Conservation (phyloP, 2,888 invertebrate genomes). For the Platycheirus rosarum region DNA sequence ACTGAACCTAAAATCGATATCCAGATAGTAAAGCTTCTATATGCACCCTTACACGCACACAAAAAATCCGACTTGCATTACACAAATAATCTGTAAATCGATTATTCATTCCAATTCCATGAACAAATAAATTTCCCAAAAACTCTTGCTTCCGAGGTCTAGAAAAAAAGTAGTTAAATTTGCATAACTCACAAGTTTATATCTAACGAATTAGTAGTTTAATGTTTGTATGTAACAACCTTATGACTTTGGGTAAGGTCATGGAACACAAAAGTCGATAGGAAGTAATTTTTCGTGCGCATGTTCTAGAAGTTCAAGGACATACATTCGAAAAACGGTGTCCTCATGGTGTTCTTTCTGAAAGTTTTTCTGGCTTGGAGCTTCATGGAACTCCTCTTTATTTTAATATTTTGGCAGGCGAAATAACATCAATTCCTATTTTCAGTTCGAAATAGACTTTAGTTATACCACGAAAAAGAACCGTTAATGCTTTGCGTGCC, state of each 20-base stretch:
- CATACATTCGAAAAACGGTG: conserved; percentile 38
- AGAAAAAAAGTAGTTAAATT: too few species aligned
- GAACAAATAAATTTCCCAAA: too few species aligned
- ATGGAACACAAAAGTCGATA: conserved; percentile 3
- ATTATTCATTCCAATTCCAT: too few species aligned
- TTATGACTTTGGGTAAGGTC: conserved; percentile 11
- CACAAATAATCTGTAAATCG: too few species aligned
- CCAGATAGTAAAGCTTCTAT: too few species aligned
- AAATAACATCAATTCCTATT: background rate
- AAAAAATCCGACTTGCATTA: too few species aligned
- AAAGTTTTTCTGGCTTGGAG: background rate
- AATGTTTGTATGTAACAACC: too few species aligned
- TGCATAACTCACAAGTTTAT: too few species aligned
- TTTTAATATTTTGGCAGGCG: background rate
- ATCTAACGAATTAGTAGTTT: too few species aligned
- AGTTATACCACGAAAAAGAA: background rate
- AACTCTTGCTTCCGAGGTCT: too few species aligned
- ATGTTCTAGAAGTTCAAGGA: conserved; percentile 77
- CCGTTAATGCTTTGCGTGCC: background rate
- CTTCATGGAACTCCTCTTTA: conserved; percentile 3
- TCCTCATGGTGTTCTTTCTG: background rate
- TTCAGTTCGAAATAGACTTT: background rate
- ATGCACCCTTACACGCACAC: too few species aligned
- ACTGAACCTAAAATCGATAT: too few species aligned
- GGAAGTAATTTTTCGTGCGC: conserved; percentile 9